These are phyloP conservation scores for Dinocampus coccinellae DNA, from an alignment of 2,888 invertebrate species.

Conservation along the genomic window DNA sequence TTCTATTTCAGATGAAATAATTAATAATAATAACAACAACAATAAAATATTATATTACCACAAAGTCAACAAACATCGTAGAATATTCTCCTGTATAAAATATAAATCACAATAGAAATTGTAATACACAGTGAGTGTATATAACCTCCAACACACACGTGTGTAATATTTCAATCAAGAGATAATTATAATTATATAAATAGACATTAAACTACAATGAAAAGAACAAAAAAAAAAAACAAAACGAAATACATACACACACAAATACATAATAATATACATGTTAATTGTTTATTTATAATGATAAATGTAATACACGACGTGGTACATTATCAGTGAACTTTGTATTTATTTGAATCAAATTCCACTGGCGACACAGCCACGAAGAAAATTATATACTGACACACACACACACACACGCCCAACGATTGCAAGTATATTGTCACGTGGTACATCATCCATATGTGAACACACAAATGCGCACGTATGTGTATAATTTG, in stretches of 20 bases:
- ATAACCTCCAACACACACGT: not conserved
- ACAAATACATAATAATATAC: too few relatives aligned
- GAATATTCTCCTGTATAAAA: not conserved
- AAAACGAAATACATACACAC: too few relatives aligned
- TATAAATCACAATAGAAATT: not conserved
- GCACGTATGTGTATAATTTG: not conserved
- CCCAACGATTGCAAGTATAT: too few relatives aligned
- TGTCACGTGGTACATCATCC: constrained; percentile 4
- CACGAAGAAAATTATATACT: not conserved
- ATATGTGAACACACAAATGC: not conserved
- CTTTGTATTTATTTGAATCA: too few relatives aligned
- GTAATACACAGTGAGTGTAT: not conserved
- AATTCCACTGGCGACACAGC: constrained; percentile 3
- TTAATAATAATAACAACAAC: not conserved
- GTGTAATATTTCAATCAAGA: not conserved
- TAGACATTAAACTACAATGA: too few relatives aligned
- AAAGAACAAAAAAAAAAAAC: too few relatives aligned
- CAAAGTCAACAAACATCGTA: not conserved
- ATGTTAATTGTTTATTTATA: not conserved
- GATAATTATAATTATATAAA: not conserved
- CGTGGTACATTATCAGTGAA: not conserved
- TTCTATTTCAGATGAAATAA: not conserved
- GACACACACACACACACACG: too few relatives aligned
- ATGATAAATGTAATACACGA: not conserved
- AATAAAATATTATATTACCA: not conserved